Base-by-base conservation (phyloP, 2,113 vertebrate genomes). In the Pluvianellus socialis region DNA sequence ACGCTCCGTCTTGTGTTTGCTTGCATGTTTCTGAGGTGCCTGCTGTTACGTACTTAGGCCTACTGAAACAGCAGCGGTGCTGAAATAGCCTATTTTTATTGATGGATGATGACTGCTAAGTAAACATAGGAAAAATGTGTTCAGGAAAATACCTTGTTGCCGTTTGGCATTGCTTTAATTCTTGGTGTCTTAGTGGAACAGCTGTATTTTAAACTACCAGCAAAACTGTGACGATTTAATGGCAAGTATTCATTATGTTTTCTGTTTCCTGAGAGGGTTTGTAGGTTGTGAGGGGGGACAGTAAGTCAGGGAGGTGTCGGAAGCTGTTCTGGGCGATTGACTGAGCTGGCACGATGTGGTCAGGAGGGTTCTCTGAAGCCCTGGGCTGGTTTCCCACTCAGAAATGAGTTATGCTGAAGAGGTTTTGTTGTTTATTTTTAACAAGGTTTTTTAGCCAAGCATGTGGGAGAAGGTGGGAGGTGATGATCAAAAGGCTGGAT, bases 371-470 rank as follows among this genome's bases (percentile, higher is more conserved):
- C 76, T 79, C 32, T 44, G 53, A 47, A 91, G 55, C 24, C 58
- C 42, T 38, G 66, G 62, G 53, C 89, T 88, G 33, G 66, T 90
- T 85, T 86, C 79, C 74, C 74, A 7, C 23, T 26, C 66, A 83
- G 26, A 27, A 90, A 44, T 76, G 77, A 52, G 50, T 59, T 82
- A 9, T 70, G 73, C 68, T 44, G 70, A 38, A 30, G 61, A 72
- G 63, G 7, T 80, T 79, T 71, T 89, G 81, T 88, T 96, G 87
- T 90, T 94, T 93, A 87, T 91, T 95, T 96, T 94, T 90, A 88
- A 58, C 91, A 19, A 49, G 9, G 30, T 47, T 79, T 50, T 55
- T 86, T 49, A 93, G 91, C 95, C 84, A 90, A 26, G 93, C 68
- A 0, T 12, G 93, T 88, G 91, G 91, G 94, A 91, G 85, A 49